Conservation (phyloP, 2,797 vertebrate genomes). For the Pristis pectinata region DNA sequence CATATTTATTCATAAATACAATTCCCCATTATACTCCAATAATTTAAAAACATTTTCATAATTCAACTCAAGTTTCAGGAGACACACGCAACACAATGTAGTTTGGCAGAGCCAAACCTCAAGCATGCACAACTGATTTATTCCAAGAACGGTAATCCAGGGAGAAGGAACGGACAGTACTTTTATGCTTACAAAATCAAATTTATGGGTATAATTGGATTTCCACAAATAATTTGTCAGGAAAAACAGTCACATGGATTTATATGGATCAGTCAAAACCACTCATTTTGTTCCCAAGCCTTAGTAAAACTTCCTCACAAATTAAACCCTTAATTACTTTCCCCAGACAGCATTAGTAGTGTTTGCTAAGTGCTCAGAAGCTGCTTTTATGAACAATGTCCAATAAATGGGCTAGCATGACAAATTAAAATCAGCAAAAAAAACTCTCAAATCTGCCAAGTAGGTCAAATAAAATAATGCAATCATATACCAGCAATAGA, state of each 20-base stretch:
- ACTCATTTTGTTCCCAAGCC: not conserved
- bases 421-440: not conserved
- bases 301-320: not conserved
- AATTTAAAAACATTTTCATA: no score
- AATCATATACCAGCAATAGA: not conserved
- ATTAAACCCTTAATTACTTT: slow-evolving; percentile 5
- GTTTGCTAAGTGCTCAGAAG: not conserved
- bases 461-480: not conserved
- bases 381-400: not conserved
- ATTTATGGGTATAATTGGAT: slow-evolving; percentile 17
- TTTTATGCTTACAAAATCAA: slow-evolving; percentile 4
- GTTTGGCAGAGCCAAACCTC: not conserved
- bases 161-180: not conserved
- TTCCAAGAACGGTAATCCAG: not conserved
- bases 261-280: not conserved
- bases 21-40: not conserved
- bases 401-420: not conserved
- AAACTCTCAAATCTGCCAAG: not conserved
- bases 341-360: not conserved
- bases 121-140: not conserved
- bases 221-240: not conserved
- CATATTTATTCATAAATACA: not conserved
- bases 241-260: slow-evolving; percentile 22
- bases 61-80: not conserved
- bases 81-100: not conserved